phyloP scores from a whole-genome alignment of 2,797 vertebrate genomes.

The Lophius americanus region DNA sequence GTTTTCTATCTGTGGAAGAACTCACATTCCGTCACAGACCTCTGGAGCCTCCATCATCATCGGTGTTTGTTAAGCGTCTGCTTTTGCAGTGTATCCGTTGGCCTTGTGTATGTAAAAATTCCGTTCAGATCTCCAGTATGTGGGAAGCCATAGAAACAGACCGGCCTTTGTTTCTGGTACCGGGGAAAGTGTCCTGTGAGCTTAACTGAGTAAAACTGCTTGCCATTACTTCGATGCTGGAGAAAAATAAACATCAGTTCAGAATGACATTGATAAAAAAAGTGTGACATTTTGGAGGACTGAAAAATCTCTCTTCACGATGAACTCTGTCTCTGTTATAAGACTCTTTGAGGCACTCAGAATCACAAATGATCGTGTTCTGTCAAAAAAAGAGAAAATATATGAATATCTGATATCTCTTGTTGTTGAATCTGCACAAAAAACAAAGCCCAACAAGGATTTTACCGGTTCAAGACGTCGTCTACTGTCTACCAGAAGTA shows the following conservation, averaged over 20 bases:
- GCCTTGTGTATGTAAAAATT: constrained; percentile 65
- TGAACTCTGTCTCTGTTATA: constrained; percentile 32
- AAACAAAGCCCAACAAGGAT: background rate
- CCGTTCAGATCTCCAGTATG: constrained; percentile 70
- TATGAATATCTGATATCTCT: background rate
- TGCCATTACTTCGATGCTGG: constrained; percentile 63
- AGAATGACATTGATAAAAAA: constrained; percentile 71
- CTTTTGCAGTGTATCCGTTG: constrained; percentile 53
- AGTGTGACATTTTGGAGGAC: constrained; percentile 60
- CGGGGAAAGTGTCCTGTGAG: constrained; percentile 72
- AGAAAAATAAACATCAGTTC: constrained; percentile 47
- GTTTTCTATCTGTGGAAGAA: constrained; percentile 10
- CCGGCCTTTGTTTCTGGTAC: constrained; percentile 75
- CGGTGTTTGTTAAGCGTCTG: constrained; percentile 61
- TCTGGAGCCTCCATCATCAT: constrained; percentile 25
- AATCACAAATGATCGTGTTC: constrained; percentile 19
- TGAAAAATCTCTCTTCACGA: constrained; percentile 42
- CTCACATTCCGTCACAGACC: constrained; percentile 19
- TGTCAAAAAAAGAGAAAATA: constrained; percentile 8
- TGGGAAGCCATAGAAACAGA: constrained; percentile 81
- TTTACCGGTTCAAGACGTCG: background rate
- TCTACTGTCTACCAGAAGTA: background rate
- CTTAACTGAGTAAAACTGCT: constrained; percentile 73
- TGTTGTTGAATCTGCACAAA: background rate
- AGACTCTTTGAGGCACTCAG: constrained; percentile 14